Conservation (phyloP, 2,113 vertebrate species). For the Oreocharis arfaki region DNA sequence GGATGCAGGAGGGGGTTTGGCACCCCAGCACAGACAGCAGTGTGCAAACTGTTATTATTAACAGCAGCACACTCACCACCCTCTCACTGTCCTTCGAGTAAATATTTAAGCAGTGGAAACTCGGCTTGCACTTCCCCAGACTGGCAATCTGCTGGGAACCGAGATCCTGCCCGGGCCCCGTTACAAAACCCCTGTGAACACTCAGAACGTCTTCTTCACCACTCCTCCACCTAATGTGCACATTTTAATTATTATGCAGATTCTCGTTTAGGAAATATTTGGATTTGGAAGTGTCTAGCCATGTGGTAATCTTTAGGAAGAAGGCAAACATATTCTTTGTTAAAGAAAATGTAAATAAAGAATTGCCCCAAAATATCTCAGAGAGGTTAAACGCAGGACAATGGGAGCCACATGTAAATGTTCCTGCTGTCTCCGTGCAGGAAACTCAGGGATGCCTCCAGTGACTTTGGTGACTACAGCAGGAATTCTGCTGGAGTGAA, state of each 20-base stretch:
- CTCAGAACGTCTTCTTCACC: not conserved
- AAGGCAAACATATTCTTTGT: conserved; percentile 71
- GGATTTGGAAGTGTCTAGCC: conserved; percentile 77
- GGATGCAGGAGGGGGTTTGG: not conserved
- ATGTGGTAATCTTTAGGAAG: conserved; percentile 76
- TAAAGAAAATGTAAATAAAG: conserved; percentile 75
- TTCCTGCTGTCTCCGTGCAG: not conserved
- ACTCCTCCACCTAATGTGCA: conserved; percentile 10
- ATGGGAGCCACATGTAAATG: conserved; percentile 73
- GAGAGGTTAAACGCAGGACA: conserved; percentile 64
- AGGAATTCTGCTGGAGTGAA: not conserved
- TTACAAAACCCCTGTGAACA: conserved; percentile 22
- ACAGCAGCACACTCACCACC: not conserved
- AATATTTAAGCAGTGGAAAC: conserved; percentile 13
- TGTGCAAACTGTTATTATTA: not conserved
- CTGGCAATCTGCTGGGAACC: not conserved
- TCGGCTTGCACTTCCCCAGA: not conserved
- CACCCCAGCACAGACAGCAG: not conserved
- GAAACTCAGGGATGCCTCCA: not conserved
- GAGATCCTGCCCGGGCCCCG: not conserved
- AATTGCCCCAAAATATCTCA: conserved; percentile 36
- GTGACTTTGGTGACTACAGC: not conserved
- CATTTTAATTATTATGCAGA: conserved; percentile 54
- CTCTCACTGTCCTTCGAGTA: not conserved
- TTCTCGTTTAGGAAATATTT: conserved; percentile 66